Percentiles rank a stretch among this genome's conserved stretches.
Evolutionary conservation across 2,888 invertebrate genomes (phyloP).

Genomic region (Priocnemis perturbator): DNA sequence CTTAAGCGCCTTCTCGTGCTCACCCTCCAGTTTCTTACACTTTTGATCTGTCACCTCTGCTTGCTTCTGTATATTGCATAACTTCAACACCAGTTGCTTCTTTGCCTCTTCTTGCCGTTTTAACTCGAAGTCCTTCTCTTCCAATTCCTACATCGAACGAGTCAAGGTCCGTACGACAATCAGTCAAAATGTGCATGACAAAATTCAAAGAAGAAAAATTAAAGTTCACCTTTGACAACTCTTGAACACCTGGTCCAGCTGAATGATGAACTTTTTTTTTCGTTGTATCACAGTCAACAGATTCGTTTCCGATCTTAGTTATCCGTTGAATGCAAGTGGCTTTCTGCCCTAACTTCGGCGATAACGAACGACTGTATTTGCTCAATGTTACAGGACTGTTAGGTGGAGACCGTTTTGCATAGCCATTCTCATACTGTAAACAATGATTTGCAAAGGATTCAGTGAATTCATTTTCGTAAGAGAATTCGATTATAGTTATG

Average conservation of each 20-base stretch:
- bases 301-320: slow-evolving; percentile 48
- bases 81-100: slow-evolving; percentile 66
- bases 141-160: slow-evolving; percentile 59
- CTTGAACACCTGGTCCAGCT: slow-evolving; percentile 45
- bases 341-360: slow-evolving; percentile 55
- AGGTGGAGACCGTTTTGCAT: slow-evolving; percentile 64
- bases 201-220: not conserved
- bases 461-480: too few relatives aligned
- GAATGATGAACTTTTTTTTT: slow-evolving; percentile 47
- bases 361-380: slow-evolving; percentile 52
- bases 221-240: slow-evolving; percentile 60
- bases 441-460: slow-evolving; percentile 14
- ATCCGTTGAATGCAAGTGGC: slow-evolving; percentile 49
- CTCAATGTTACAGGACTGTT: slow-evolving; percentile 61
- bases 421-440: slow-evolving; percentile 67
- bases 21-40: slow-evolving; percentile 76
- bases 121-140: slow-evolving; percentile 63
- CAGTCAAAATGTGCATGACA: not conserved
- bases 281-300: slow-evolving; percentile 62
- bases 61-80: slow-evolving; percentile 64
- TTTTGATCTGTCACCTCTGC: slow-evolving; percentile 59
- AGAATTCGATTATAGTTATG: too few relatives aligned
- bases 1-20: slow-evolving; percentile 78
- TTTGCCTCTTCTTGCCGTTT: slow-evolving; percentile 67
- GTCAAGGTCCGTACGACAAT: slow-evolving; percentile 1